Percentiles rank a stretch among this genome's conserved stretches.
These are phyloP conservation scores for Sisyra nigra DNA, from an alignment of 2,888 invertebrate genomes.

Conservation along the genomic window DNA sequence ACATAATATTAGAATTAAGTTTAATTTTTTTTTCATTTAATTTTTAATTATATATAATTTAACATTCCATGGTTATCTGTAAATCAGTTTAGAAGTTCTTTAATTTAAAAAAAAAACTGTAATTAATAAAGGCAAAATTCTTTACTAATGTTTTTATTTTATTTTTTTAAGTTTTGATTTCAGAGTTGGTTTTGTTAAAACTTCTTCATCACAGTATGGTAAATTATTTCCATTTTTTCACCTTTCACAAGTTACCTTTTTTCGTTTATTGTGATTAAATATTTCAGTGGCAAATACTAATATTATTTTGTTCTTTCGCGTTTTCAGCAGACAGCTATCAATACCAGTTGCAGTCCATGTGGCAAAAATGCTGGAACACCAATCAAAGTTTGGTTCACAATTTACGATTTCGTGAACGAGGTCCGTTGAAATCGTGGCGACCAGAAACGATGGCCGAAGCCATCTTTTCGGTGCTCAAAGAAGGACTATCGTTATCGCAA, in stretches of 20 bases:
- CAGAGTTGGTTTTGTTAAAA: neutral
- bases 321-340: slow-evolving; percentile 83
- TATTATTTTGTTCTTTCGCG: slow-evolving; percentile 1
- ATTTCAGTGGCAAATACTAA: neutral
- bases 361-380: slow-evolving; percentile 93
- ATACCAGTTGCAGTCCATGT: slow-evolving; percentile 86
- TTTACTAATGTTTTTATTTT: neutral
- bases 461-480: slow-evolving; percentile 81
- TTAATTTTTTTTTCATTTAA: neutral
- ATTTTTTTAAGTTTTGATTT: slow-evolving; percentile 1
- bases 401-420: slow-evolving; percentile 78
- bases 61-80: neutral
- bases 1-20: neutral
- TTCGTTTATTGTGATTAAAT: neutral
- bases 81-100: neutral
- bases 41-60: neutral
- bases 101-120: neutral
- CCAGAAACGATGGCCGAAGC: slow-evolving; percentile 93
- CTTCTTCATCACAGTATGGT: neutral
- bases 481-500: slow-evolving; percentile 75
- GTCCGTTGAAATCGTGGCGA: slow-evolving; percentile 83
- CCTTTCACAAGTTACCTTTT: neutral
- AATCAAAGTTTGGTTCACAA: slow-evolving; percentile 84
- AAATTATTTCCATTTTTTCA: neutral
- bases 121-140: neutral